These are phyloP conservation scores for Oceanites oceanicus DNA, from an alignment of 2,113 vertebrate species.

Conservation along the genomic window DNA sequence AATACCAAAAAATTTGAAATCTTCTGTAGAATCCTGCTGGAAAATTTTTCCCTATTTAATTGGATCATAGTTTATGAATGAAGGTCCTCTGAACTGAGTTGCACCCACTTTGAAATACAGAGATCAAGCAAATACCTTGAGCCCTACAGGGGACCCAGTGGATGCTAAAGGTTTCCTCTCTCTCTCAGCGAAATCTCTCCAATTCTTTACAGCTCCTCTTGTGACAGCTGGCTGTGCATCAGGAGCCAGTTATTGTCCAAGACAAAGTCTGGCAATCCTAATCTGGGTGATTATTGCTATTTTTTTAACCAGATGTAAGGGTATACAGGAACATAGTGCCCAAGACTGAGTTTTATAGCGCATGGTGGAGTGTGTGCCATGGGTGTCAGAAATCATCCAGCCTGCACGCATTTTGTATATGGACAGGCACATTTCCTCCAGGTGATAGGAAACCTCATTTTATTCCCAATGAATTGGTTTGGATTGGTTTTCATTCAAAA, in stretches of 20 bases:
- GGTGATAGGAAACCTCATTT: neutral
- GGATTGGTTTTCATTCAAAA: neutral
- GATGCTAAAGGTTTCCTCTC: neutral
- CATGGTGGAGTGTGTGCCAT: fast-evolving
- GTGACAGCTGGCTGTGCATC: neutral
- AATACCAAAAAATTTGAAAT: neutral
- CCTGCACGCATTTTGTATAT: neutral
- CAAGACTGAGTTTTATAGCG: neutral
- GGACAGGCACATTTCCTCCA: neutral
- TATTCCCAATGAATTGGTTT: neutral
- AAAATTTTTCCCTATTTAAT: neutral
- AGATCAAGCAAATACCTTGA: neutral
- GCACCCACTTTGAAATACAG: neutral
- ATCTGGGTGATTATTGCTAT: neutral
- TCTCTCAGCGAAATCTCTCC: neutral
- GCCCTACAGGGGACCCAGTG: neutral
- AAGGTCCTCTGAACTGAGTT: neutral
- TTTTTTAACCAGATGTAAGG: neutral
- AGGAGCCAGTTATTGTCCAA: neutral
- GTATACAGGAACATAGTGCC: neutral
- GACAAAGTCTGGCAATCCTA: neutral
- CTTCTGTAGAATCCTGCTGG: neutral
- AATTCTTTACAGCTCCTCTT: neutral
- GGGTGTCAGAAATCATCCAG: neutral
- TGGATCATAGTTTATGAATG: neutral